Percentiles rank a stretch among this genome's conserved stretches.
These are phyloP conservation scores for Dysdera silvatica DNA, from an alignment of 1,140 invertebrate species.

Conservation along the genomic window DNA sequence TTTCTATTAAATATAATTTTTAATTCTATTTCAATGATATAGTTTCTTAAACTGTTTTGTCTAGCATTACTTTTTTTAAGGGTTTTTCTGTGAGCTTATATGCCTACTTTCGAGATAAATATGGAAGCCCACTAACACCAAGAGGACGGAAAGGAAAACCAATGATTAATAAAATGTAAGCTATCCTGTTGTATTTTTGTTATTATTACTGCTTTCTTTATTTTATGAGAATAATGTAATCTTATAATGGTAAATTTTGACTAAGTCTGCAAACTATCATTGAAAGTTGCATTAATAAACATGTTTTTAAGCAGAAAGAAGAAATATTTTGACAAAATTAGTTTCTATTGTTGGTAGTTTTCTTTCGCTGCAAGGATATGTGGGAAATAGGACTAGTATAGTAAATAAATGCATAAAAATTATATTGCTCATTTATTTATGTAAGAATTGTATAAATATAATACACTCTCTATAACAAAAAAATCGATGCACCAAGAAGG, in stretches of 20 bases:
- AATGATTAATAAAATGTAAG: conserved; percentile 74
- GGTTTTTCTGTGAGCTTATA: conserved; percentile 92
- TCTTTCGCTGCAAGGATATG: too few relatives aligned
- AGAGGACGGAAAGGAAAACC: conserved; percentile 79
- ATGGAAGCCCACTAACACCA: conserved; percentile 74
- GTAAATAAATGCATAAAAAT: too few relatives aligned
- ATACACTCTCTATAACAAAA: too few relatives aligned
- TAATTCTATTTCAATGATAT: not conserved
- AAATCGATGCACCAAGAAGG: too few relatives aligned
- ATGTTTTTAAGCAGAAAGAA: too few relatives aligned
- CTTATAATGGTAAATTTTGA: not conserved
- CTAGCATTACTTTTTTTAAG: conserved; percentile 31
- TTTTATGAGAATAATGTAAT: not conserved
- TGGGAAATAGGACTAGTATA: too few relatives aligned
- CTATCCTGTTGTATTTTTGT: conserved; percentile 31
- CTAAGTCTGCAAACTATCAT: too few relatives aligned
- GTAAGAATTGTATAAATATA: too few relatives aligned
- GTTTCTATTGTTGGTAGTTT: too few relatives aligned
- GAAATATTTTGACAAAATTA: too few relatives aligned
- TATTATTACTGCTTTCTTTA: conserved; percentile 15
- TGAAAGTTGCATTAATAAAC: too few relatives aligned
- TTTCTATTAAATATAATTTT: not conserved
- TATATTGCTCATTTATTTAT: too few relatives aligned
- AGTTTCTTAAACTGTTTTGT: not conserved
- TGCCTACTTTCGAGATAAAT: conserved; percentile 81